A percentile compares a stretch with the other conserved stretches of the same genome.
phyloP scores from a whole-genome alignment of 1,140 invertebrate species.

The Cepaea nemoralis region DNA sequence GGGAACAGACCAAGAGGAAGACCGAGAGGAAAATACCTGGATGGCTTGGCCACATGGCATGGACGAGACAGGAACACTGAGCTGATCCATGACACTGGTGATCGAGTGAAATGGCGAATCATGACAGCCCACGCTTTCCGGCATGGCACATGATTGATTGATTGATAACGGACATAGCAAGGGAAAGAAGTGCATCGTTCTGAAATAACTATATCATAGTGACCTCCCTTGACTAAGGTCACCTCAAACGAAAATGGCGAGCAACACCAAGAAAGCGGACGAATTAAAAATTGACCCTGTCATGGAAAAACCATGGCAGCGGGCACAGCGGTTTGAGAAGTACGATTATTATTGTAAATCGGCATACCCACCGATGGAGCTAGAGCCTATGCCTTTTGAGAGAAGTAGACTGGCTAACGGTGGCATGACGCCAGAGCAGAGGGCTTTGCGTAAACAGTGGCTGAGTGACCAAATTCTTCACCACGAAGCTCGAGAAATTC shows the following conservation, averaged over 20 bases:
- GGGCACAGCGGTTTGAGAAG: slow-evolving; percentile 42
- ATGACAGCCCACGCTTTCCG: too few species aligned
- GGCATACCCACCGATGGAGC: slow-evolving; percentile 63
- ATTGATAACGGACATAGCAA: not conserved
- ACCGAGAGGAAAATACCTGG: too few species aligned
- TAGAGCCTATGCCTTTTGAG: slow-evolving; percentile 67
- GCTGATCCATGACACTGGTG: too few species aligned
- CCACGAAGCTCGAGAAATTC: slow-evolving; percentile 64
- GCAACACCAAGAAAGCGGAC: not conserved
- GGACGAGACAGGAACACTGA: too few species aligned
- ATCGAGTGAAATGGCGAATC: too few species aligned
- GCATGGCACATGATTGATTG: too few species aligned
- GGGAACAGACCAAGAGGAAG: too few species aligned
- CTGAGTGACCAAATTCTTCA: slow-evolving; percentile 67
- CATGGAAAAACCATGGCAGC: slow-evolving; percentile 54
- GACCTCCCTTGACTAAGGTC: slow-evolving; percentile 13
- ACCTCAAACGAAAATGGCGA: slow-evolving; percentile 41
- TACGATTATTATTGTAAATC: slow-evolving; percentile 53
- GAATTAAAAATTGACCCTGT: slow-evolving; percentile 29
- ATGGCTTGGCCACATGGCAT: too few species aligned
- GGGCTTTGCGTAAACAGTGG: slow-evolving; percentile 66
- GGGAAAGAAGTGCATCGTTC: not conserved
- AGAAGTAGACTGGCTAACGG: slow-evolving; percentile 56
- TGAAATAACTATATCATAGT: too few species aligned
- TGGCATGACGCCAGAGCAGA: slow-evolving; percentile 66